Percentiles rank a stretch among this genome's conserved stretches.
Evolutionary conservation across 1,140 invertebrate species (phyloP).

Genomic region (Drosophila sucinea): DNA sequence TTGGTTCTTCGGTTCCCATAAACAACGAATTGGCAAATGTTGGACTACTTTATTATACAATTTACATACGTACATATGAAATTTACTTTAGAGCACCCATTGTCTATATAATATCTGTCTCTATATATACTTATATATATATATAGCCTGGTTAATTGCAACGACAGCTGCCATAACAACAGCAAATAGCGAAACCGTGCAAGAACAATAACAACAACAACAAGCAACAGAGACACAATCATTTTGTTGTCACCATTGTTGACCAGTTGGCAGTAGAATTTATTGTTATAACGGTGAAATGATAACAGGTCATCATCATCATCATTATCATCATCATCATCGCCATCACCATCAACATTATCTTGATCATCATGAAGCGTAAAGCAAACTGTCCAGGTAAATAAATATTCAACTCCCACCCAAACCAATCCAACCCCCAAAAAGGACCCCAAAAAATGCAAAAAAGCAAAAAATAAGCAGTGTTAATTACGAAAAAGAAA

Average conservation of each 20-base stretch:
- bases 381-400: constrained; percentile 67
- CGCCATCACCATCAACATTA: background rate
- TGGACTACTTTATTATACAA: constrained; percentile 5
- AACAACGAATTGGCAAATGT: constrained; percentile 34
- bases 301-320: constrained; percentile 79
- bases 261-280: constrained; percentile 58
- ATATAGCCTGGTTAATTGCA: constrained; percentile 77
- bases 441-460: no score
- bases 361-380: constrained; percentile 1
- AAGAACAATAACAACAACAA: constrained; percentile 63
- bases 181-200: constrained; percentile 56
- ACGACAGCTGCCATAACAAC: constrained; percentile 79
- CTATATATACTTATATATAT: background rate
- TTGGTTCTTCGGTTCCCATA: constrained; percentile 31
- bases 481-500: constrained; percentile 71
- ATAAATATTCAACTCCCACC: constrained; percentile 56
- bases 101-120: constrained; percentile 48
- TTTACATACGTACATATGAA: constrained; percentile 22
- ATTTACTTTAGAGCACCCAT: constrained; percentile 68
- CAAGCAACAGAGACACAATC: constrained; percentile 27
- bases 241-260: constrained; percentile 51
- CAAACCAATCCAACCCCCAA: background rate
- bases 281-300: constrained; percentile 79
- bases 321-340: constrained; percentile 23
- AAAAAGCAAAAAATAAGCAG: constrained; percentile 68